Base-by-base conservation (phyloP, 2,113 vertebrate genomes). In the Barnardius zonarius region DNA sequence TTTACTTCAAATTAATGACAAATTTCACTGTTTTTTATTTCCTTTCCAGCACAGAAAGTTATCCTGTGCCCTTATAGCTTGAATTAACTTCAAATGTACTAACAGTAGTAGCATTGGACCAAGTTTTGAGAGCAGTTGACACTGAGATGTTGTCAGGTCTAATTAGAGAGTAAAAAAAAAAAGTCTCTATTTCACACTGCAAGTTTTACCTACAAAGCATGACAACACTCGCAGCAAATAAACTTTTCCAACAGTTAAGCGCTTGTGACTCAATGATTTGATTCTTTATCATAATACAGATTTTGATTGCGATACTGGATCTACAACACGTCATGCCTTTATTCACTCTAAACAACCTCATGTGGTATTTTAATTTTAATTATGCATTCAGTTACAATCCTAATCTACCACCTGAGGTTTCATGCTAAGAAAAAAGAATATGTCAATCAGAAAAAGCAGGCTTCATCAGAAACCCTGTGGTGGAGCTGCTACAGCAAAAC, bases 331-430 rank as follows among this genome's bases (percentile, higher is more conserved):
- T 88, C 28, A 27, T 80, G 23, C 66, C 39, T 75, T 84, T 94
- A 55, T 67, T 68, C 73, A 7, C 82, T 89, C 37, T 68, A 55
- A 95, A 86, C n/a, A 75, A 67, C 61, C 83, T 74, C n/a, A 6
- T 72, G 30, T 70, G 49, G 59, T 46, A 70, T 87, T 97, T 97
- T 96, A 69, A 93, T 97, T 96, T 97, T 94, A 96, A 89, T 97
- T 96, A 96, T 67, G 19, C 83, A 73, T 95, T 96, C 57, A 96
- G 35, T 97, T 97, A 92, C 49, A 91, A 74, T 52, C 64, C 88
- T 17, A 76, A 70, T 87, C 59, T 61, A 94, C 55, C 76, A 97
- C 85, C 83, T 74, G 67, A 94, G 51, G 54, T 63, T 95, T 97
- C 68, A 52, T 51, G 90, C 76, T 92, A 93, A 96, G 63, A 94